Conservation (phyloP, 2,113 vertebrate species). For the Notarius lentiginosus region DNA sequence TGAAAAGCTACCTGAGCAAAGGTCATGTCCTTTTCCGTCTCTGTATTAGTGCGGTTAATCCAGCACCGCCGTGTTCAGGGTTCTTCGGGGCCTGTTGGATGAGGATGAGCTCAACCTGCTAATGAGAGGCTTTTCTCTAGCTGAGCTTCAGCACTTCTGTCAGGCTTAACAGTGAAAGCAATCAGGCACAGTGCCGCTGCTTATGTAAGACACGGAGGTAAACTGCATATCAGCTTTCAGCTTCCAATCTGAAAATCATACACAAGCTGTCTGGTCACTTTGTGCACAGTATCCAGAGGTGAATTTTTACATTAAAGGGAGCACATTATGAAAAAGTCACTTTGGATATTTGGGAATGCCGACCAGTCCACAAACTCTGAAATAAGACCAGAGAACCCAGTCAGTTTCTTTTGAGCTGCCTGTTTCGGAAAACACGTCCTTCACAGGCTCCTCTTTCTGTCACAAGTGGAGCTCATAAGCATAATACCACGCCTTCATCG, state of each 20-base stretch:
- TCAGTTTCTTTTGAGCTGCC: too few species aligned
- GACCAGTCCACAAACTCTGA: too few species aligned
- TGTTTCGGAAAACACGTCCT: too few species aligned
- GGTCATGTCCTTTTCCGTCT: background rate
- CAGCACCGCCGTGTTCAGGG: background rate
- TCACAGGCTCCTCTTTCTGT: too few species aligned
- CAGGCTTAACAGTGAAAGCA: constrained; percentile 21
- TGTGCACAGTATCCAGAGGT: background rate
- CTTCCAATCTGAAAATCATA: background rate
- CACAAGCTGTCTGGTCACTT: background rate
- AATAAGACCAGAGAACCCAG: too few species aligned
- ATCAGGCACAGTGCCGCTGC: constrained; percentile 18
- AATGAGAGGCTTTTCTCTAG: constrained; percentile 34
- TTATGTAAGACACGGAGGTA: constrained; percentile 3
- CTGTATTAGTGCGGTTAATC: background rate
- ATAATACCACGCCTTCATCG: too few species aligned
- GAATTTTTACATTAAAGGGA: background rate
- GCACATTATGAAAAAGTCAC: too few species aligned
- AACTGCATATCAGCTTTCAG: background rate
- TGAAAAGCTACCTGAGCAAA: background rate
- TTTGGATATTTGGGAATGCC: too few species aligned
- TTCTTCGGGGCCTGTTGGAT: background rate
- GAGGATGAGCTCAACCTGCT: background rate
- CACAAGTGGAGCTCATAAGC: too few species aligned
- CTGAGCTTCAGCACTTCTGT: constrained; percentile 27